Percentiles rank a stretch among this genome's conserved stretches.
Evolutionary conservation across 2,888 invertebrate genomes (phyloP).

Genomic region (Pseudococcus viburni): DNA sequence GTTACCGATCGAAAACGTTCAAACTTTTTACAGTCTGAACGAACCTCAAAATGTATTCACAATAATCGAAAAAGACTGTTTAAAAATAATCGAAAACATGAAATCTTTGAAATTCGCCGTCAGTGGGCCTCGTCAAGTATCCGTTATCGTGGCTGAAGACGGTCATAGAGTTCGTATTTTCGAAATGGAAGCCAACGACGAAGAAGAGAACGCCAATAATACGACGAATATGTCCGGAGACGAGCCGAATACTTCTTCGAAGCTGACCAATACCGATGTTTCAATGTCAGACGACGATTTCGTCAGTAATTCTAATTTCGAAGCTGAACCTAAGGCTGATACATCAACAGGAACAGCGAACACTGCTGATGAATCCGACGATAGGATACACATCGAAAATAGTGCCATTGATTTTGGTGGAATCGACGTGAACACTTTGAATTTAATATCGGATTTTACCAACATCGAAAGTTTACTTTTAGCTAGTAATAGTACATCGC

Average conservation of each 20-base stretch:
- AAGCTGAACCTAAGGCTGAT: conserved; percentile 48
- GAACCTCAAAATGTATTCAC: conserved; percentile 62
- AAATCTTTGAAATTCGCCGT: conserved; percentile 82
- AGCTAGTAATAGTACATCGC: conserved; percentile 11
- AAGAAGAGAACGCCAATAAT: conserved; percentile 86
- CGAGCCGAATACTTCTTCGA: conserved; percentile 40
- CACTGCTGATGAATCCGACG: conserved; percentile 62
- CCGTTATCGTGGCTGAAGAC: conserved; percentile 86
- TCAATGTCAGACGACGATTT: conserved; percentile 60
- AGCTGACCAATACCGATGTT: conserved; percentile 33
- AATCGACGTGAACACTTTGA: conserved; percentile 58
- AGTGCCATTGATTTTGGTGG: conserved; percentile 59
- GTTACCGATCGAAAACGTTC: conserved; percentile 62
- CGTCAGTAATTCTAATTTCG: conserved; percentile 33
- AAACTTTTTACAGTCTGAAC: conserved; percentile 2
- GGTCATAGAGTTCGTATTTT: conserved; percentile 86
- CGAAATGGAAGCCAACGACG: conserved; percentile 94
- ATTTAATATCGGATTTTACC: conserved; percentile 58
- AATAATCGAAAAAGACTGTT: conserved; percentile 54
- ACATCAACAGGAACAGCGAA: conserved; percentile 58
- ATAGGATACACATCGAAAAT: conserved; percentile 55
- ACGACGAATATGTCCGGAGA: conserved; percentile 63
- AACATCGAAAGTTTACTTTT: conserved; percentile 53
- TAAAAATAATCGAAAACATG: conserved; percentile 79
- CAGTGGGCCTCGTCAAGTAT: conserved; percentile 87